These are phyloP conservation scores for Pionites leucogaster DNA, from an alignment of 2,113 vertebrate species.

Conservation along the genomic window DNA sequence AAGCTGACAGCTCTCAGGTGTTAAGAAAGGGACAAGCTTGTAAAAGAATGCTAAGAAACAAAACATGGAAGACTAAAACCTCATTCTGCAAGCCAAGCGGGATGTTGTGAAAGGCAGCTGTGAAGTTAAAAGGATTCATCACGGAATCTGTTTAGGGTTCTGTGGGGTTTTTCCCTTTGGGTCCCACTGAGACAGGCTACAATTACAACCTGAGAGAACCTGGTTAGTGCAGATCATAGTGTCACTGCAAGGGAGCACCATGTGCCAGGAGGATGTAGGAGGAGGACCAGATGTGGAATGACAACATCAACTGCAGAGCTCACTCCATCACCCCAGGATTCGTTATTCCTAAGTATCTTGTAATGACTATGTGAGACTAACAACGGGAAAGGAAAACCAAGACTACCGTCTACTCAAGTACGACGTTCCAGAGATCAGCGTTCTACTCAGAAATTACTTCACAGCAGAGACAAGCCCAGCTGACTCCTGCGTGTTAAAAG, in stretches of 20 bases:
- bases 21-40: neutral
- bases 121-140: neutral
- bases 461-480: neutral
- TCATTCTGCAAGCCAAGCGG: neutral
- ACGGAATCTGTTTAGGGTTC: neutral
- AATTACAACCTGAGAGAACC: neutral
- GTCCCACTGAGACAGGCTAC: neutral
- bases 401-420: neutral
- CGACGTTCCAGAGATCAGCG: neutral
- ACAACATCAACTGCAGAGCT: neutral
- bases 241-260: neutral
- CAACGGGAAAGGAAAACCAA: neutral
- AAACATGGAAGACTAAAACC: neutral
- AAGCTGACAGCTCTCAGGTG: neutral
- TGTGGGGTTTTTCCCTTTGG: accelerated
- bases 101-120: neutral
- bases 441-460: neutral
- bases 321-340: accelerated
- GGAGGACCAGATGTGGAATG: neutral
- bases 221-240: neutral
- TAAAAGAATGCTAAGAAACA: neutral
- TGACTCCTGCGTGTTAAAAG: neutral
- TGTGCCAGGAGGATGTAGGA: neutral
- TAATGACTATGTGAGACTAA: neutral
- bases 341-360: neutral